Percentiles rank a stretch among this genome's conserved stretches.
Conservation (phyloP, 2,888 invertebrate genomes). For the Megalurothrips usitatus region DNA sequence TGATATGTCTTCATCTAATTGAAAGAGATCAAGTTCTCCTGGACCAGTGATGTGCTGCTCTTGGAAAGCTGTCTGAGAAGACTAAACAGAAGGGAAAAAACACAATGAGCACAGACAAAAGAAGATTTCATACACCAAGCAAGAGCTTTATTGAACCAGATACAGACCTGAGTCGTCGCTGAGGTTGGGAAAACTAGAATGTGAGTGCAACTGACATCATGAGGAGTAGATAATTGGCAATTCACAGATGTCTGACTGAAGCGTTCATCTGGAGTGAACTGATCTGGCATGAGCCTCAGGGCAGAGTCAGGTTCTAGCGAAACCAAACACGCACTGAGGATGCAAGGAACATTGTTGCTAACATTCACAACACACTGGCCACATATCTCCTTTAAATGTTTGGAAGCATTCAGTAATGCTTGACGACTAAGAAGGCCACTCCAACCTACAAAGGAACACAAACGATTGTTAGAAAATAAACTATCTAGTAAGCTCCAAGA, state of each 20-base stretch:
- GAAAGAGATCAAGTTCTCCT: slow-evolving; percentile 61
- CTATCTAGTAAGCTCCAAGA: neutral
- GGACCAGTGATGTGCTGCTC: slow-evolving; percentile 63
- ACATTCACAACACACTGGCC: slow-evolving; percentile 79
- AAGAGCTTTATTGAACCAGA: no score
- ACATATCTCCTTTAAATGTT: slow-evolving; percentile 85
- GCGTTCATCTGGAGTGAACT: slow-evolving; percentile 91
- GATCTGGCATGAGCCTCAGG: slow-evolving; percentile 87
- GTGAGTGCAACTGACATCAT: slow-evolving; percentile 95
- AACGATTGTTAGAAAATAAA: neutral
- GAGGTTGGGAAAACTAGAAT: slow-evolving; percentile 98
- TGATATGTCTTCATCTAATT: slow-evolving; percentile 57
- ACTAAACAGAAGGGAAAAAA: slow-evolving; percentile 46
- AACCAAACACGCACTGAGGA: slow-evolving; percentile 96
- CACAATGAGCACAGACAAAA: slow-evolving; percentile 23
- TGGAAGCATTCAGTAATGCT: slow-evolving; percentile 80
- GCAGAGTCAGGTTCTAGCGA: slow-evolving; percentile 87
- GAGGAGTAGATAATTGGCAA: slow-evolving; percentile 87
- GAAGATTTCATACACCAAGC: slow-evolving; percentile 28
- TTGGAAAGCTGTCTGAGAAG: slow-evolving; percentile 66
- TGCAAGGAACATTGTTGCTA: slow-evolving; percentile 79
- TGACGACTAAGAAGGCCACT: slow-evolving; percentile 89
- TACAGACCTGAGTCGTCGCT: slow-evolving; percentile 80
- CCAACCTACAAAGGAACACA: slow-evolving; percentile 61
- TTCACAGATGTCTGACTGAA: slow-evolving; percentile 83